These are phyloP conservation scores for Carcharodon carcharias DNA, from an alignment of 2,797 vertebrate species.

Conservation along the genomic window DNA sequence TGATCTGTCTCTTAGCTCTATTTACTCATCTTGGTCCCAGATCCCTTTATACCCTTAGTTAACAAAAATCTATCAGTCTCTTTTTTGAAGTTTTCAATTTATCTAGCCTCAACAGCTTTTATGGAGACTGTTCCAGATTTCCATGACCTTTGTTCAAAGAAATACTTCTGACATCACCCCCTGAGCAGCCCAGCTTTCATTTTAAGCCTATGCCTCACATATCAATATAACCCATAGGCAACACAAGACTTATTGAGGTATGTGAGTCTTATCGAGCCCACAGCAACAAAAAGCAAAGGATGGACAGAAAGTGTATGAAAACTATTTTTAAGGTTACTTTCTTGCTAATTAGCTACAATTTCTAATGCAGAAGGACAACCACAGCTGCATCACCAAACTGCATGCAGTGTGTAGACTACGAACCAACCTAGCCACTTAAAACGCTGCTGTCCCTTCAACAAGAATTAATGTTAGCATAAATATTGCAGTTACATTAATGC, in stretches of 20 bases:
- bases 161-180: not conserved
- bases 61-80: not conserved
- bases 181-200: not conserved
- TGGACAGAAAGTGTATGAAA: not conserved
- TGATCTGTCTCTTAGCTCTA: not conserved
- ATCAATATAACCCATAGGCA: not conserved
- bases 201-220: not conserved
- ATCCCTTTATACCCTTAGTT: not conserved
- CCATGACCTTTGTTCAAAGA: not conserved
- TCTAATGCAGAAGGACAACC: not conserved
- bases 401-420: not conserved
- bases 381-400: not conserved
- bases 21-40: not conserved
- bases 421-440: not conserved
- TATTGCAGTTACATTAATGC: not conserved
- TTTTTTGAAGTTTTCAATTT: not conserved
- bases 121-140: not conserved
- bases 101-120: not conserved
- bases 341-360: not conserved
- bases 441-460: not conserved
- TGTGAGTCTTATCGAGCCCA: not conserved
- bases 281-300: not conserved
- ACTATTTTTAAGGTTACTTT: not conserved
- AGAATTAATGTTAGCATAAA: not conserved
- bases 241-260: not conserved